Evolutionary conservation across 2,888 invertebrate species (phyloP), one percentile per base, ranked within the genome.

Genomic region (Suillia variegata): DNA sequence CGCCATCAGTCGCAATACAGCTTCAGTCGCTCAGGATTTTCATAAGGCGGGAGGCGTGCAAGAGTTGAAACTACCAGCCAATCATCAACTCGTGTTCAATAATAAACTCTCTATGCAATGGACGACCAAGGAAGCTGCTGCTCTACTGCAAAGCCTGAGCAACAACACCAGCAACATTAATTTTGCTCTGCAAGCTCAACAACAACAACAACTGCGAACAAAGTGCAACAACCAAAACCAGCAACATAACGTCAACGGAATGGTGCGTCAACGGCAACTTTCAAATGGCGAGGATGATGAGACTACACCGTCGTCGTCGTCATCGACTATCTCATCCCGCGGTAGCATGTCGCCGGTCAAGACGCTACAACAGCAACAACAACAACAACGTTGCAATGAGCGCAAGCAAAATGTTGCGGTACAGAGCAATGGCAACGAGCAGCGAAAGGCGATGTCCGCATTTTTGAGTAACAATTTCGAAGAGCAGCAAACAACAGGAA

Each of bases 21-120:
- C 82, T 76, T 82, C 82, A 68, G 82, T 82, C 77, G 83, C 83
- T 78, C 83, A 83, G 86, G 86, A 86, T 86, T 86, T 86, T 86
- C 86, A 84, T 86, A 86, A 86, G 83, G 85, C 86, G 86, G 86
- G 86, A 83, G 86, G 82, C 82, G 83, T 82, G 79, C 78, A 78
- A 73, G 80, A 79, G 76, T 79, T 81, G 80, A 80, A 81, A 79
- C 69, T 78, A 68, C 77, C 78, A 78, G 77, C 79, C 52, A 79
- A 78, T 75, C 77, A 77, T 78, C 79, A 79, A 79, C 79, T 78
- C 78, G 69, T 77, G 76, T 78, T 78, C 63, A 78, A 78, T 77
- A 78, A 78, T 79, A 79, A 78, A 78, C 79, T 78, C 78, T 79
- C 79, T 74, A 74, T 77, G 69, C 78, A 79, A 75, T 78, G 76